Conservation (phyloP, 2,113 vertebrate species). For the Heliornis fulica region DNA sequence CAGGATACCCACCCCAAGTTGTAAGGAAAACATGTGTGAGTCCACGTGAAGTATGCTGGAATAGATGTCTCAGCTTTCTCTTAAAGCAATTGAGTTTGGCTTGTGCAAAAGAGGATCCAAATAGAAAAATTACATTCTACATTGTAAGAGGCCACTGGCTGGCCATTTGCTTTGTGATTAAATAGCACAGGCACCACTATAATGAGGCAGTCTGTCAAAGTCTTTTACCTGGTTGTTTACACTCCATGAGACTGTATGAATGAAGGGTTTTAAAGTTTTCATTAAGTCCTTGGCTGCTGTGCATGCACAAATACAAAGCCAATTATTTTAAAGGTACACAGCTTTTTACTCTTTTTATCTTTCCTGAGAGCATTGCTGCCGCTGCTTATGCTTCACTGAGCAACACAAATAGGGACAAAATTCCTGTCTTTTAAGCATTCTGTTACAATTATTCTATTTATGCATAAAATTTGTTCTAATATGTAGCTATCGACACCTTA, state of each 20-base stretch:
- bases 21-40: neutral
- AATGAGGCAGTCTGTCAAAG: constrained; percentile 59
- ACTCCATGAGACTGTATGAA: constrained; percentile 35
- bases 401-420: neutral
- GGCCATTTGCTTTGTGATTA: constrained; percentile 15
- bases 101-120: constrained; percentile 18
- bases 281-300: constrained; percentile 54
- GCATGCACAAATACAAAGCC: constrained; percentile 45
- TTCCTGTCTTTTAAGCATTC: neutral
- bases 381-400: constrained; percentile 14
- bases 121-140: constrained; percentile 28
- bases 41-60: neutral
- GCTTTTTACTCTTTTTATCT: constrained; percentile 36
- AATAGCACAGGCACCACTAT: constrained; percentile 2
- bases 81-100: neutral
- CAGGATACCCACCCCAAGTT: neutral
- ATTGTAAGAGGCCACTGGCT: constrained; percentile 16
- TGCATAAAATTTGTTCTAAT: neutral
- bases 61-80: neutral
- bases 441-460: constrained; percentile 1
- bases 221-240: constrained; percentile 54
- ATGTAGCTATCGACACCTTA: neutral
- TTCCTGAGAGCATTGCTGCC: constrained; percentile 14
- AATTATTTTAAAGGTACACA: constrained; percentile 55
- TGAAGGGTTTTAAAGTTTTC: constrained; percentile 52